phyloP scores from a whole-genome alignment of 2,888 invertebrate genomes.

The Eupithecia centaureata region DNA sequence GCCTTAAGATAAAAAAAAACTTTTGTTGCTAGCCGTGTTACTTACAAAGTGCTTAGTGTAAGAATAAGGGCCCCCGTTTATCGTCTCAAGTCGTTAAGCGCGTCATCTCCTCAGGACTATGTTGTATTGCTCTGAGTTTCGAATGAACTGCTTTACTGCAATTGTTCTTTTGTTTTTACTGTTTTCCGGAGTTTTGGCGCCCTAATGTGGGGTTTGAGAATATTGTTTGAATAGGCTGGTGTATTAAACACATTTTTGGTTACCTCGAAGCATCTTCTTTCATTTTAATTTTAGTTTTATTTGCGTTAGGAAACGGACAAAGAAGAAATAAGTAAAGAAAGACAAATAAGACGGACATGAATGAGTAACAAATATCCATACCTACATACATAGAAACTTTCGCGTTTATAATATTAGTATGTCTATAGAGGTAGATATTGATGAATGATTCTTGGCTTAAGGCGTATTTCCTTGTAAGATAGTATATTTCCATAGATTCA shows the following conservation, averaged over 20 bases:
- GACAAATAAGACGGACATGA: no score
- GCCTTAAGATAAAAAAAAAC: not conserved
- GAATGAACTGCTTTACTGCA: conserved; percentile 35
- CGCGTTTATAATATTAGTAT: no score
- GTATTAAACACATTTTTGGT: not conserved
- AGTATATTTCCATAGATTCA: not conserved
- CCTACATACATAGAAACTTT: no score
- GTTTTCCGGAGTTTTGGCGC: conserved; percentile 37
- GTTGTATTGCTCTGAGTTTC: conserved; percentile 36
- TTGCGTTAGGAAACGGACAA: no score
- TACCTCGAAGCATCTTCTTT: no score
- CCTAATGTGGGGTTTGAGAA: conserved; percentile 4
- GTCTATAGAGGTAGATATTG: no score
- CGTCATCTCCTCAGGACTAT: conserved; percentile 40
- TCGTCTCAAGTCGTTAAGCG: conserved; percentile 34
- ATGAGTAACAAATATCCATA: no score
- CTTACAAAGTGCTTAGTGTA: not conserved
- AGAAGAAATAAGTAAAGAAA: no score
- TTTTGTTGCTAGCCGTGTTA: not conserved
- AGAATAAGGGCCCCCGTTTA: conserved; percentile 13
- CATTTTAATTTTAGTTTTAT: no score
- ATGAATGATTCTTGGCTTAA: no score
- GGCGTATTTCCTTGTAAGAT: no score
- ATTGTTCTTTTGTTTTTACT: conserved; percentile 37
- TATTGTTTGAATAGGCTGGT: not conserved